phyloP scores from a whole-genome alignment of 2,113 vertebrate species.

The Oryzias curvinotus region DNA sequence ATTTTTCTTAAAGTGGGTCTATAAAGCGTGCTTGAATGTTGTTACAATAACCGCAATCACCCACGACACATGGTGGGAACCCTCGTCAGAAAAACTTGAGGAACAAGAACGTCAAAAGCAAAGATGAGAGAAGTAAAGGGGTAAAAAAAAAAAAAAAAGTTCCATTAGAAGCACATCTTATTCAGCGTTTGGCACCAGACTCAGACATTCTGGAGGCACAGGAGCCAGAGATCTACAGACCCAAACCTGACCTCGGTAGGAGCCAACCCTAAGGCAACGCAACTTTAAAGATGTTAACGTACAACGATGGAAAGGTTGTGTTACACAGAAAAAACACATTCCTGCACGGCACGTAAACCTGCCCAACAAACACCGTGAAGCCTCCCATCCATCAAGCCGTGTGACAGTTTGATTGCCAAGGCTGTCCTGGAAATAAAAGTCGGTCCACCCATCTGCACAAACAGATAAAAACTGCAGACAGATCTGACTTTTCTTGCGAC shows the following conservation, averaged over 20 bases:
- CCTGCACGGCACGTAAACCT: constrained; percentile 23
- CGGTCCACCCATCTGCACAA: constrained; percentile 2
- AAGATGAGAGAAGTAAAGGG: too few relatives aligned
- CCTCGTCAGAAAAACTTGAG: too few relatives aligned
- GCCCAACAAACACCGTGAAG: constrained; percentile 8
- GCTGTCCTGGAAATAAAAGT: constrained; percentile 1
- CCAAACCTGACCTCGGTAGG: constrained; percentile 42
- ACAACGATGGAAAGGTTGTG: constrained; percentile 30
- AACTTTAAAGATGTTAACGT: constrained; percentile 30
- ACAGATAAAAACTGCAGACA: neutral
- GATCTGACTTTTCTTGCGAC: neutral
- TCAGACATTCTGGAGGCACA: constrained; percentile 39
- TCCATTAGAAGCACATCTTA: constrained; percentile 21
- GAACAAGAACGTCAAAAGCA: too few relatives aligned
- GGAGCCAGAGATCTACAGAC: constrained; percentile 50
- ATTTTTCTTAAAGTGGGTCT: too few relatives aligned
- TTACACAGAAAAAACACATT: constrained; percentile 47
- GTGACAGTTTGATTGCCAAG: constrained; percentile 18
- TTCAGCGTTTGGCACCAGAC: constrained; percentile 33
- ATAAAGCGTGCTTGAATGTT: too few relatives aligned
- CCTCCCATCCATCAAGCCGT: constrained; percentile 17
- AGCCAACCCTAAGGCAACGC: constrained; percentile 37
- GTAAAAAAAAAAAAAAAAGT: neutral
- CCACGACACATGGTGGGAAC: too few relatives aligned
- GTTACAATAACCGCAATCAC: too few relatives aligned